A percentile compares a stretch with the other conserved stretches of the same genome.
Evolutionary conservation across 2,888 invertebrate species (phyloP).

Genomic region (Rhodophaea formosa): DNA sequence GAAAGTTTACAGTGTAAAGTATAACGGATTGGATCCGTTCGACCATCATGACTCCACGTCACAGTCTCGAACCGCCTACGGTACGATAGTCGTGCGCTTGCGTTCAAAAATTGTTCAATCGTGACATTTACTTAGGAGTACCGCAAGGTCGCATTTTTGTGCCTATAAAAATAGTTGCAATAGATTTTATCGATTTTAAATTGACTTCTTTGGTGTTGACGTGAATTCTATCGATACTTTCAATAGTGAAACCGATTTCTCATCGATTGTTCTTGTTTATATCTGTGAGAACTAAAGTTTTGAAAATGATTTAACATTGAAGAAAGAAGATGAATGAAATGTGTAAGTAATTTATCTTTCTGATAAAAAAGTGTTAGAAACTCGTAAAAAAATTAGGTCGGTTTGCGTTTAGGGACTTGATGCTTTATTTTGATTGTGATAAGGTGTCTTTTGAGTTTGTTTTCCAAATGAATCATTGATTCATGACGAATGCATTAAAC

Average conservation of each 20-base stretch:
- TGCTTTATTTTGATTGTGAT: conserved; percentile 6
- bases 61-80: conserved; percentile 73
- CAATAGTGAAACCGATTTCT: conserved; percentile 51
- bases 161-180: conserved; percentile 33
- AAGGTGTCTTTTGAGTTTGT: conserved; percentile 8
- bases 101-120: conserved; percentile 45
- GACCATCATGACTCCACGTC: conserved; percentile 71
- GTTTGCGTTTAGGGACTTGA: background rate
- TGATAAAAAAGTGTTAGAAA: conserved; percentile 11
- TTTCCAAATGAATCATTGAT: conserved; percentile 6
- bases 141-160: conserved; percentile 48
- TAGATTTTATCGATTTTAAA: conserved; percentile 25
- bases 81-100: conserved; percentile 65
- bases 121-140: conserved; percentile 49
- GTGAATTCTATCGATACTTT: conserved; percentile 37
- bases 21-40: conserved; percentile 50
- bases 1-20: conserved; percentile 36
- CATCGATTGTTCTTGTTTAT: conserved; percentile 36
- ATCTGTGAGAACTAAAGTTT: conserved; percentile 25
- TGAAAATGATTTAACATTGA: conserved; percentile 42
- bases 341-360: conserved; percentile 56
- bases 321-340: conserved; percentile 53
- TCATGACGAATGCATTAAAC: conserved; percentile 16
- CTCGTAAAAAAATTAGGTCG: conserved; percentile 12
- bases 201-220: conserved; percentile 30